Conservation (phyloP, 2,888 invertebrate genomes). For the Caradrina clavipalpis region DNA sequence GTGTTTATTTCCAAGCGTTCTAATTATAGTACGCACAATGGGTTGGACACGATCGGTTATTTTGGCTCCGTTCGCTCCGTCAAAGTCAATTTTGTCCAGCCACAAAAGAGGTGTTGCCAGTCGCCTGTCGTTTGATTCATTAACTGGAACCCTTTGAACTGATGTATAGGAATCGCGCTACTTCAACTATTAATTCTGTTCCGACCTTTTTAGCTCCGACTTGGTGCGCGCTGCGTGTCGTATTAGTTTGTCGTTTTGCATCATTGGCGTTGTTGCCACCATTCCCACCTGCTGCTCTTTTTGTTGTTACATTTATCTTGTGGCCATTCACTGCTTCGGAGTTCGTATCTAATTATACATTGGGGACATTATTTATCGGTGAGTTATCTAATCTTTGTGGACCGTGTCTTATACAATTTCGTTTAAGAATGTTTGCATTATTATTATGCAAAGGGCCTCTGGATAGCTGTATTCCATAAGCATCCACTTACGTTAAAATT, state of each 20-base stretch:
- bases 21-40: slow-evolving; percentile 90
- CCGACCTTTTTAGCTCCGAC: slow-evolving; percentile 72
- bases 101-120: slow-evolving; percentile 89
- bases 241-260: slow-evolving; percentile 69
- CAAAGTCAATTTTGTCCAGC: slow-evolving; percentile 88
- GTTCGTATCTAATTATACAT: slow-evolving; percentile 53
- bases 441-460: slow-evolving; percentile 32
- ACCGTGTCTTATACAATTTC: slow-evolving; percentile 20
- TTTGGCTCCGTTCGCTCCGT: slow-evolving; percentile 86
- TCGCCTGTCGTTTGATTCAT: slow-evolving; percentile 89
- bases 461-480: slow-evolving; percentile 57
- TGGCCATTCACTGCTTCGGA: slow-evolving; percentile 66
- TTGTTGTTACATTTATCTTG: slow-evolving; percentile 69
- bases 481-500: slow-evolving; percentile 52
- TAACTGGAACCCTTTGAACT: slow-evolving; percentile 87
- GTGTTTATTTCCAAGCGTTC: slow-evolving; percentile 89
- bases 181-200: slow-evolving; percentile 78
- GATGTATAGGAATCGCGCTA: slow-evolving; percentile 82
- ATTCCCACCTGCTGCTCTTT: slow-evolving; percentile 65
- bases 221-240: slow-evolving; percentile 60
- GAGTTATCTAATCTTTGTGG: slow-evolving; percentile 46
- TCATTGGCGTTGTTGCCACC: slow-evolving; percentile 71
- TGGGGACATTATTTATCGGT: slow-evolving; percentile 43
- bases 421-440: slow-evolving; percentile 16
- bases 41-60: slow-evolving; percentile 89